Conservation (phyloP, 92 coral and sea anemone genomes). For the Phymanthus crucifer region DNA sequence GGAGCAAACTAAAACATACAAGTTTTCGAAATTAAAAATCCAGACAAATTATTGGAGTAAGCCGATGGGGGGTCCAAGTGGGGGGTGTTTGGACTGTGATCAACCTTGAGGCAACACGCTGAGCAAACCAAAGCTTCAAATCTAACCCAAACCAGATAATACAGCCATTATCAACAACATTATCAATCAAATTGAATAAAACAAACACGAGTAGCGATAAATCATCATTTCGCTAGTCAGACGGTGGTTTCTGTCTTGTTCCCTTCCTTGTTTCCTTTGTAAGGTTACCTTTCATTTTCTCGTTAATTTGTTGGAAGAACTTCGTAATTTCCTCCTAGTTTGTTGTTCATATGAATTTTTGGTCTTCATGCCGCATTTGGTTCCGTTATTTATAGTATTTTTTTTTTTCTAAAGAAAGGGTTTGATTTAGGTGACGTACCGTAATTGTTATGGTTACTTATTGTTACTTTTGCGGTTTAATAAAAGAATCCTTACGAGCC, state of each 20-base stretch:
- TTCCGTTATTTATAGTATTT: background rate
- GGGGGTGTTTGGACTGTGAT: background rate
- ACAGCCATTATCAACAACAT: background rate
- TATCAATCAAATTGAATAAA: background rate
- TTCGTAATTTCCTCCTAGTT: background rate
- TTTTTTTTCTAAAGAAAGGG: background rate
- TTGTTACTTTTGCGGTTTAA: background rate
- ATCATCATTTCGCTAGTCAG: background rate
- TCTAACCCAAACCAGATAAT: background rate
- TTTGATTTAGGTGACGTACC: background rate
- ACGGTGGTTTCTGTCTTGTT: background rate
- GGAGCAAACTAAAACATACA: background rate
- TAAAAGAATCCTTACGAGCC: background rate
- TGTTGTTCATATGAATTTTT: background rate
- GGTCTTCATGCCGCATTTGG: background rate
- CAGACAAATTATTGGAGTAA: background rate
- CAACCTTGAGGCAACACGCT: background rate
- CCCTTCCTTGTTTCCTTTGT: background rate
- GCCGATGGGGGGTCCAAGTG: conserved; percentile 3
- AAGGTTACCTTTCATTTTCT: background rate
- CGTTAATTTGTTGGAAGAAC: background rate
- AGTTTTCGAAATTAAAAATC: background rate
- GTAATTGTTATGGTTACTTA: background rate
- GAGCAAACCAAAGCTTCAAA: background rate
- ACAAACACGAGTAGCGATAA: background rate